These are phyloP conservation scores for Leptopterna dolabrata DNA, from an alignment of 2,888 invertebrate genomes.

Conservation along the genomic window DNA sequence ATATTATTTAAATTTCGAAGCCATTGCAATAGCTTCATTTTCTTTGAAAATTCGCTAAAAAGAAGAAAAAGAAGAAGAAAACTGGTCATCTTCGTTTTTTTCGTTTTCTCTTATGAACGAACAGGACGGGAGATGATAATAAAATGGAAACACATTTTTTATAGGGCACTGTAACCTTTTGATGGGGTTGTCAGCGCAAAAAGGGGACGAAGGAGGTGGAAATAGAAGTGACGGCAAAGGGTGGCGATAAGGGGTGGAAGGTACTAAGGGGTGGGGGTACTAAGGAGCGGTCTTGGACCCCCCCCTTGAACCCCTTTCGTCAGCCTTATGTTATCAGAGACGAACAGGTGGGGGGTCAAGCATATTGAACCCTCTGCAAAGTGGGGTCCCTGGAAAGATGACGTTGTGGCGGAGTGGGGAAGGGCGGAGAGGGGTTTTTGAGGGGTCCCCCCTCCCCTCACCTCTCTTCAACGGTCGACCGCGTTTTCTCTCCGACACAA, in stretches of 20 bases:
- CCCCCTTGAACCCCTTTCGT: not conserved
- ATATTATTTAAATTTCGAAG: too few species aligned
- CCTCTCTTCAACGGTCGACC: not conserved
- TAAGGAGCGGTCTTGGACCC: slow-evolving; percentile 16
- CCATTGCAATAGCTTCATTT: too few species aligned
- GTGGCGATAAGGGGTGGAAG: not conserved
- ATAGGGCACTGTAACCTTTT: slow-evolving; percentile 59
- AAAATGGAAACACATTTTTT: slow-evolving; percentile 59
- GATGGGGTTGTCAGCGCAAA: slow-evolving; percentile 58
- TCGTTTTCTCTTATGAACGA: not conserved
- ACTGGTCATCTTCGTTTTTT: not conserved
- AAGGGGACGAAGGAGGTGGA: slow-evolving; percentile 22
- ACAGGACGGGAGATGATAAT: slow-evolving; percentile 47
- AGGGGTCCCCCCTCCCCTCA: not conserved
- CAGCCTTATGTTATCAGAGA: slow-evolving; percentile 54
- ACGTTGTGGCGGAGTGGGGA: not conserved
- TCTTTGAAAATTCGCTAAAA: too few species aligned
- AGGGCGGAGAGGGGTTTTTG: slow-evolving; percentile 11
- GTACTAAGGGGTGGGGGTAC: not conserved
- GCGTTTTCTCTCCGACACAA: not conserved
- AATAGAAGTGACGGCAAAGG: not conserved
- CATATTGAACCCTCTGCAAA: slow-evolving; percentile 56
- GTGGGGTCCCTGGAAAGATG: slow-evolving; percentile 24
- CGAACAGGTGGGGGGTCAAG: slow-evolving; percentile 59
- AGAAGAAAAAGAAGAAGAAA: slow-evolving; percentile 9